Conservation (phyloP, 92 coral and sea anemone genomes). For the Scolanthus callimorphus region DNA sequence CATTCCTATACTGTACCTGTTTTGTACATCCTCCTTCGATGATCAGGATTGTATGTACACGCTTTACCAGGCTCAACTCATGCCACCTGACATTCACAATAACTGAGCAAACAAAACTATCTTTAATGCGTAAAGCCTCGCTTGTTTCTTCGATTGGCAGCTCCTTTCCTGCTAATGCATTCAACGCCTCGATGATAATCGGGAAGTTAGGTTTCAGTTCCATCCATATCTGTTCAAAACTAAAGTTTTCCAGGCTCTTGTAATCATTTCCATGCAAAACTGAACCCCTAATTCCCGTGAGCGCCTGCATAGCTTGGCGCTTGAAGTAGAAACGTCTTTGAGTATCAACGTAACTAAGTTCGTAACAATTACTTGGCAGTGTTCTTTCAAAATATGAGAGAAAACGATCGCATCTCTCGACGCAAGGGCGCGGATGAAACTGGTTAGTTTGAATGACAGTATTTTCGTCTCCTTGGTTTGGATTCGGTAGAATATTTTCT, state of each 20-base stretch:
- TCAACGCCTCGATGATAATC: constrained; percentile 42
- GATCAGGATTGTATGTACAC: constrained; percentile 55
- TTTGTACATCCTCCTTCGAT: constrained; percentile 79
- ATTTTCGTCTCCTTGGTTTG: no score
- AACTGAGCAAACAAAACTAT: constrained; percentile 49
- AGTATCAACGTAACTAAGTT: no score
- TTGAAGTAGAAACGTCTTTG: no score
- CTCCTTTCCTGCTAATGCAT: constrained; percentile 55
- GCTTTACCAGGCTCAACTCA: constrained; percentile 55
- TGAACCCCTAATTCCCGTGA: constrained; percentile 16
- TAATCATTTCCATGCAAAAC: constrained; percentile 29
- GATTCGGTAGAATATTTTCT: no score
- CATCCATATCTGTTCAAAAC: constrained; percentile 38
- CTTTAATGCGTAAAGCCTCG: constrained; percentile 40
- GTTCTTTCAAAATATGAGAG: no score
- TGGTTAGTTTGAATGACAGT: no score
- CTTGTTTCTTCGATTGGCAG: constrained; percentile 18
- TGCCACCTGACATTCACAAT: constrained; percentile 77
- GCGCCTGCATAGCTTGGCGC: constrained; percentile 18
- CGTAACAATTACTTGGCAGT: no score
- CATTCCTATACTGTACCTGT: constrained; percentile 41
- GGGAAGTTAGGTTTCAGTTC: constrained; percentile 40
- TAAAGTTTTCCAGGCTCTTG: constrained; percentile 32
- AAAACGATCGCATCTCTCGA: no score
- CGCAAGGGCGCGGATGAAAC: no score